Percentiles rank a stretch among this genome's conserved stretches.
phyloP scores from a whole-genome alignment of 2,888 invertebrate genomes.

The Chymomyza caudatula region DNA sequence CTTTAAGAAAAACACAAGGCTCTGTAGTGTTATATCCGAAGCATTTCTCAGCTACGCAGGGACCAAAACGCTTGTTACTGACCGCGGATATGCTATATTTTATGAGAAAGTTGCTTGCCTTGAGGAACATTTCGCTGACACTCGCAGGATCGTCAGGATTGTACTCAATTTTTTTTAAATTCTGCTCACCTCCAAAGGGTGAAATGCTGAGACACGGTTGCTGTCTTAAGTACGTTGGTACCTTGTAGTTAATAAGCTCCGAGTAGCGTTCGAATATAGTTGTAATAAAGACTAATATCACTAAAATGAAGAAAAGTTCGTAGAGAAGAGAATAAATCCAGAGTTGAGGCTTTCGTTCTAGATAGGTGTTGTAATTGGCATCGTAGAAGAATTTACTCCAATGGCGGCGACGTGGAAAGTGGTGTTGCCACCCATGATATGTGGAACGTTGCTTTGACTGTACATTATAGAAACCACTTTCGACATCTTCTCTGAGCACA shows the following conservation, averaged over 20 bases:
- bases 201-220: slow-evolving; percentile 40
- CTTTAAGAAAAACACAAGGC: slow-evolving; percentile 54
- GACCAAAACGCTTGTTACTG: slow-evolving; percentile 28
- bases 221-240: background rate
- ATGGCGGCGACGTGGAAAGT: slow-evolving; percentile 34
- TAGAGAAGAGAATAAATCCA: slow-evolving; percentile 19
- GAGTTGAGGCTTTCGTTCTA: background rate
- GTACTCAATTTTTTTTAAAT: slow-evolving; percentile 19
- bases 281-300: slow-evolving; percentile 6
- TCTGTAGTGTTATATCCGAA: slow-evolving; percentile 33
- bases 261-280: slow-evolving; percentile 18
- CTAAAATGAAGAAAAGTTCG: background rate
- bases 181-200: background rate
- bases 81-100: slow-evolving; percentile 12
- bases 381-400: slow-evolving; percentile 18
- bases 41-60: slow-evolving; percentile 19
- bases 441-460: background rate
- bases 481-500: background rate
- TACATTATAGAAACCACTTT: background rate
- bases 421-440: slow-evolving; percentile 38
- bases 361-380: background rate
- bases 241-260: background rate
- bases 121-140: background rate
- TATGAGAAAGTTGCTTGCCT: slow-evolving; percentile 3
- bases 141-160: slow-evolving; percentile 7